Evolutionary conservation across 2,888 invertebrate species (phyloP).

Genomic region (Synanthedon tipuliformis): DNA sequence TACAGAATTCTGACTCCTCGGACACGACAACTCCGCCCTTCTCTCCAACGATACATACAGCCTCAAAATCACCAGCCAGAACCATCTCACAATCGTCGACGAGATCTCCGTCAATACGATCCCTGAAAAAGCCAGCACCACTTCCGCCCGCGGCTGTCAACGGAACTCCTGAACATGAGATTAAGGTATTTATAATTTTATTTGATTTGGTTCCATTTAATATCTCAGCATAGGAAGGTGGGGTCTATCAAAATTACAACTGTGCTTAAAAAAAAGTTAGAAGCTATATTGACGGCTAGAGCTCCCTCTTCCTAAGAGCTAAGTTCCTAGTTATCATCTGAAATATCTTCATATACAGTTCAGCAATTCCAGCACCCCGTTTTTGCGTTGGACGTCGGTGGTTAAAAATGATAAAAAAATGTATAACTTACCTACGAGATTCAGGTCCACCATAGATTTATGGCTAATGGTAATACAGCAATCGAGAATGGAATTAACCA

Average conservation of each 20-base stretch:
- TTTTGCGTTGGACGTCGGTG: too few species aligned
- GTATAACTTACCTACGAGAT: not conserved
- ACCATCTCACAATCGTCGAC: slow-evolving; percentile 12
- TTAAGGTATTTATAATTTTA: slow-evolving; percentile 37
- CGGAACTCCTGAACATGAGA: slow-evolving; percentile 44
- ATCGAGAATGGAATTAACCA: too few species aligned
- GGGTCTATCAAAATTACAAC: not conserved
- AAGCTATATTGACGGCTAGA: too few species aligned
- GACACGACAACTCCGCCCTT: slow-evolving; percentile 39
- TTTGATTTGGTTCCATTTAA: not conserved
- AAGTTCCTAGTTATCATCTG: not conserved
- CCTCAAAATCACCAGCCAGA: not conserved
- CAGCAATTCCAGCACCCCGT: too few species aligned
- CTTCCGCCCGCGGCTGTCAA: slow-evolving; percentile 9
- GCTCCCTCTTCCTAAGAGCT: not conserved
- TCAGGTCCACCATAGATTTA: not conserved
- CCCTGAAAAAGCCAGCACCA: slow-evolving; percentile 21
- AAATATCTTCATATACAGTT: too few species aligned
- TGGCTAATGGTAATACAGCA: too few species aligned
- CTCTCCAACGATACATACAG: slow-evolving; percentile 19
- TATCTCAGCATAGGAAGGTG: not conserved
- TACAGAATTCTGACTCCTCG: slow-evolving; percentile 58
- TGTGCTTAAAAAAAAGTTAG: too few species aligned
- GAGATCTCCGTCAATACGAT: slow-evolving; percentile 16
- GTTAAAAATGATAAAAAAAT: too few species aligned